Base-by-base conservation (phyloP, 2,888 invertebrate genomes). In the Athalia rosae region DNA sequence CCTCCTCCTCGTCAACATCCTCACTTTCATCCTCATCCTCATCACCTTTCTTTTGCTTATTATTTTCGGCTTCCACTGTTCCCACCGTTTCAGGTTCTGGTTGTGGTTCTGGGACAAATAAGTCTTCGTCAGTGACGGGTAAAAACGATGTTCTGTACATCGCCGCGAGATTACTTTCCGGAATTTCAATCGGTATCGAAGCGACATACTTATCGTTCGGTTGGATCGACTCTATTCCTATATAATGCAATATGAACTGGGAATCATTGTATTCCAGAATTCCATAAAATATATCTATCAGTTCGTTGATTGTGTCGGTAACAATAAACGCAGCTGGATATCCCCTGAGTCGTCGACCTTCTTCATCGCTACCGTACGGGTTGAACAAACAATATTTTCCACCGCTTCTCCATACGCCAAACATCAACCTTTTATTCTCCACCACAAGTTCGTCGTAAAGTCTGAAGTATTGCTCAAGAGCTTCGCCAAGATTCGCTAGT, bases 401-500 rank as follows among this genome's bases (percentile, higher is more conserved):
- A 0, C 82, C 79, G 0, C 81, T 77, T 56, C 84, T 87, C 87
- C 88, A 89, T 28, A 89, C 77, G 0, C 83, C 85, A 28, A 87
- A 90, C 79, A 84, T 82, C 13, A 88, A 77, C 5, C 79, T 80
- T 9, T 84, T 86, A 77, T 88, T 88, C 78, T 89, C 89, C 43
- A 90, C 41, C 0, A 89, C 67, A 8, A 85, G 13, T 71, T 88
- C 84, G 9, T 82, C 48, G n/a, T 84, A 85, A 15, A 78, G 79
- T 8, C 83, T 74, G 47, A 89, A 89, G 63, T 87, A 89, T 41
- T 81, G 81, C 61, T 88, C 87, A 3, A 89, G 81, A 58, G 88
- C 88, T 61, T 89, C 89, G 0, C 85, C 87, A 0, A 89, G 82
- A 76, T 89, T 89, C 0, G 83, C 87, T 4, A 89, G 53, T 3